Evolutionary conservation across 2,113 vertebrate genomes (phyloP), one percentile per base, ranked within the genome.

Genomic region (Onychostruthus taczanowskii): DNA sequence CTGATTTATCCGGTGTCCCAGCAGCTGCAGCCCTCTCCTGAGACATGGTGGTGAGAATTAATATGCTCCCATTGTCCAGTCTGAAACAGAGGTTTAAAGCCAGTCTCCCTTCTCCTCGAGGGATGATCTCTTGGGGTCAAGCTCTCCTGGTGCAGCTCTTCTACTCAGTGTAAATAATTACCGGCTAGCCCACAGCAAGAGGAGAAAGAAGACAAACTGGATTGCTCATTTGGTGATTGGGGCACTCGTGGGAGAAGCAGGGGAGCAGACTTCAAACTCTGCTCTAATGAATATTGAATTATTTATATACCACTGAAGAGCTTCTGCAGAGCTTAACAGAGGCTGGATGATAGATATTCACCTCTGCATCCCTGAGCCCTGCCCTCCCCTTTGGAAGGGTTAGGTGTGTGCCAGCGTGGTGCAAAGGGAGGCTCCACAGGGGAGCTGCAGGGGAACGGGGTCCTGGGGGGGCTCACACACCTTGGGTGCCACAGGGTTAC

Each of bases 381-480:
- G 85, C 74, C 62, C 52, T 94, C 44, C 26, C 47, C 47, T 82
- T 88, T 35, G 13, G 90, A 59, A 81, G 43, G 74, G 69, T 58
- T 24, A 53, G 41, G 35, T 4, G 53, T 17, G 56, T 11, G 11
- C 49, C 12, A n/a, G 9, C 24, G 56, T 35, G 88, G 67, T 37
- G 76, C 10, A 9, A 4, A 9, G 43, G 37, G 47, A 39, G 28
- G 37, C 58, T 86, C 58, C 0, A 4, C 33, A 31, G 30, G 35
- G 55, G 13, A 49, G 41, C 21, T 64, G 31, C 1, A 41, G 13
- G 13, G 26, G 46, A 11, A 39, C 0, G 0, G 49, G 21, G 49
- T 72, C 39, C 61, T 69, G 30, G 0, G 0, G 0, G 53, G 53
- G 18, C 24, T 76, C 20, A 41, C 0, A 0, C 8, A 2, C 15